Base-by-base conservation (phyloP, 2,797 vertebrate genomes). In the Eptatretus atami region DNA sequence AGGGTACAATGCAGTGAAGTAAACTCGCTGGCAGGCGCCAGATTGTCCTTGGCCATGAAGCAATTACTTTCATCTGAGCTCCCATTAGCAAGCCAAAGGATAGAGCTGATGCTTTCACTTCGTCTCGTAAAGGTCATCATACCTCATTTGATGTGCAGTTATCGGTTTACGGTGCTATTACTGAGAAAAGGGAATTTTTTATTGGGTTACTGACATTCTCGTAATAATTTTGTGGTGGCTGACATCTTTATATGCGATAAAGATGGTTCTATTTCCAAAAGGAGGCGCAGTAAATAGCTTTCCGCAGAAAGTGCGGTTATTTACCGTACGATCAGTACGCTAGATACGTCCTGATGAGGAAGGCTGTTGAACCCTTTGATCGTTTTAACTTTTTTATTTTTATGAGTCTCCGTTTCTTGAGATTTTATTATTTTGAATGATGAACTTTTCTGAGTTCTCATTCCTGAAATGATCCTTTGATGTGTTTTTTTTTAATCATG, bases 141-240 rank as follows among this genome's bases (percentile, higher is more conserved):
- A 61, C n/a, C 57, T 61, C 57, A 61, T 61, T 61, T 61, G 57
- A 61, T 61, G 57, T 61, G 57, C 57, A 61, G 57, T 61, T 61
- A 61, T 61, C 57, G 25, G 57, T 61, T 61, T 61, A 61, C 25
- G 57, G 25, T 61, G 57, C 57, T 61, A 61, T 61, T 61, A 61
- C 57, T n/a, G 57, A 61, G 57, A 25, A 61, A 12, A 61, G 57
- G 57, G 25, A 61, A 61, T 61, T 61, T 61, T 61, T 61, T 61
- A 61, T 61, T 61, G 57, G 57, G 57, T 61, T 61, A 61, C 57
- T 61, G 57, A 61, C 57, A 61, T 61, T 61, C 57, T 25, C n/a
- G 57, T 61, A 61, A 61, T 61, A 61, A 61, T 61, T 61, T 25
- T 61, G 57, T 25, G 57, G 15, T 25, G n/a, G 15, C 25, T 61